Base-by-base conservation (phyloP, 2,888 invertebrate species). In the Plagodis dolabraria region DNA sequence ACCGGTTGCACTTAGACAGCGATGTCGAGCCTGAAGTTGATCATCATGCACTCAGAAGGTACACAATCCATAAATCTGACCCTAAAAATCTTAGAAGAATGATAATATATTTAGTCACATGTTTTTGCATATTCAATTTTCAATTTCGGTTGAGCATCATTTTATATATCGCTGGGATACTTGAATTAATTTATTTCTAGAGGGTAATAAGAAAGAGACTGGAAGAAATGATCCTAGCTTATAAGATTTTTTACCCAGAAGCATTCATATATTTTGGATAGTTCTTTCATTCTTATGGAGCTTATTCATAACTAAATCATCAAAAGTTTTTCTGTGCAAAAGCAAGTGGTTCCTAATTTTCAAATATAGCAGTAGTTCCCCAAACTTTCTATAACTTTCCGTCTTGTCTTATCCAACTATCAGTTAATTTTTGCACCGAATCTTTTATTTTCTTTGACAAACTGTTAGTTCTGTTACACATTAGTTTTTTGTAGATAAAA, bases 1-100 rank as follows among this genome's bases (percentile, higher is more conserved):
- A 96, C 77, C 92, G 95, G 63, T 93, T 96, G 87, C 95, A 95
- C 75, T 91, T 96, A 68, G 96, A 97, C 79, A 95, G 95, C 76
- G 96, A 96, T 72, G 84, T 86, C 10, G 92, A 92, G 47, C 87
- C 88, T 0, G 95, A 96, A 66, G 91, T 93, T 5, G 96, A 96
- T 72, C 87, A 90, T 69, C 94, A 94, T 70, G 86, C 92, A 54
- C 85, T 94, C 34, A 94, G 95, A 92, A 96, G 95, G 96, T 96
- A 93, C 11, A 46, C 7, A 46, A 38, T n/a, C 7, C 10, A 36
- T 4, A 2, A 36, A 36, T 42, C 7, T 42, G 0, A 8, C 38
- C 9, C 38, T 42, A 42, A 8, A 33, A 5, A 47, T 33, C 2
- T 36, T 49, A 49, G 53, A 10, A n/a, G 9, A 6, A 22, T 35